Base-by-base conservation (phyloP, 2,888 invertebrate species). In the Ornithoptera priamus region DNA sequence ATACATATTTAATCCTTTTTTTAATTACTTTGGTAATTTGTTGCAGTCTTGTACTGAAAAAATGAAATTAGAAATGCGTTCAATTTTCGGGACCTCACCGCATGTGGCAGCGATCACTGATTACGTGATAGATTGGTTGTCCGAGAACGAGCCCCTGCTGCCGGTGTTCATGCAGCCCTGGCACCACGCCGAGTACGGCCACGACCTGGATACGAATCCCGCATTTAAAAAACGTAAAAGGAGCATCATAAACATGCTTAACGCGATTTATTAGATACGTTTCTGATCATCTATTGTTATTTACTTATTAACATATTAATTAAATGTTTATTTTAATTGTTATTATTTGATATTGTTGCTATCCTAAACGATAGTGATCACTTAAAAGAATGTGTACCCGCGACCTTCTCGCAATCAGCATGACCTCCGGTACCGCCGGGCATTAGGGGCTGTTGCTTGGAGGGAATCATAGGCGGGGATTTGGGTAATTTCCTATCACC, bases 61-160 rank as follows among this genome's bases (percentile, higher is more conserved):
- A 18, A 72, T 74, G 0, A 81, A 78, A 58, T 50, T 76, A 17
- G 70, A 74, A 6, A 77, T 88, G n/a, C 84, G 81, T 20, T 79
- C 82, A 1, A 83, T 81, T 15, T 86, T 89, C 70, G 84, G 86
- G 64, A 84, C 84, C 39, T 85, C 89, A 0, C 81, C 85, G 0
- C 82, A 91, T 65, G 76, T 87, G 5, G 86, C 85, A 68, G 85
- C 86, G 0, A 88, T 91, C 18, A 85, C 84, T 0, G 84, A 87
- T 8, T 89, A 85, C 72, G 85, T 92, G 0, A 78, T 92, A 3
- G 86, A 87, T 6, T 92, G 92, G 92, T 74, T 91, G 0, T 80
- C 85, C 0, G 85, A 86, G 1, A 83, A 90, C 70, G 88, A 90
- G 1, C 70, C 82, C 0, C 72, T 88, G 0, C 75, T 90, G 1